Conservation (phyloP, 2,797 vertebrate species). For the Taeniopygia guttata region DNA sequence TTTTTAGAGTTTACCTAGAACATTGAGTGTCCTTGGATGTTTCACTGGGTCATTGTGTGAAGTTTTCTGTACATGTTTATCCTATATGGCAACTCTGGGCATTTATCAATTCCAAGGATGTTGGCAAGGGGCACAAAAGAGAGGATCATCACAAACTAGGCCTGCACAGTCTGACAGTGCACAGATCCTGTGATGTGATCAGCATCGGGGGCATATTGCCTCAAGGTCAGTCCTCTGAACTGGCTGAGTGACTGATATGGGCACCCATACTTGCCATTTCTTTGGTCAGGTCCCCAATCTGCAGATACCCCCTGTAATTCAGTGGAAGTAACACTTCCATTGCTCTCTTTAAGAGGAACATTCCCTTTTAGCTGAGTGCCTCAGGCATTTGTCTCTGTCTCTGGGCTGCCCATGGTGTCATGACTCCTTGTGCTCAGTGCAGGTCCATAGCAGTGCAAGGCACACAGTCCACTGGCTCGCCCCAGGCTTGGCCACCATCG, state of each 20-base stretch:
- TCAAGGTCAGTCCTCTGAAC: rapidly evolving
- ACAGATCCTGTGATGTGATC: rapidly evolving
- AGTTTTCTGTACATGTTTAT: not conserved
- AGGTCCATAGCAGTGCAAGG: rapidly evolving
- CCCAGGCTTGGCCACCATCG: not conserved
- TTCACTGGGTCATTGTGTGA: not conserved
- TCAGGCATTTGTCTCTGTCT: not conserved
- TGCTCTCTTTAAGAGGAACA: not conserved
- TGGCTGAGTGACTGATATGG: not conserved
- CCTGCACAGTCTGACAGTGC: rapidly evolving
- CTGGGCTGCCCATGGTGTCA: rapidly evolving
- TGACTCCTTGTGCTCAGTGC: rapidly evolving
- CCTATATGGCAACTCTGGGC: not conserved
- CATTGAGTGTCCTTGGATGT: not conserved
- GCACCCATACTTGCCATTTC: not conserved
- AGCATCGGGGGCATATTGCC: rapidly evolving
- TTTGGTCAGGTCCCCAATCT: not conserved
- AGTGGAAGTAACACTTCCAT: not conserved
- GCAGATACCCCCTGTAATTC: not conserved
- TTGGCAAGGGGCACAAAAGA: not conserved
- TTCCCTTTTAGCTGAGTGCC: not conserved
- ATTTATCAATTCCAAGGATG: not conserved
- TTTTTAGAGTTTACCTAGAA: not conserved
- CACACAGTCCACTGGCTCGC: rapidly evolving
- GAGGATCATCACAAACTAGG: rapidly evolving